phyloP scores from a whole-genome alignment of 2,888 invertebrate species.

The Smittia aterrima region DNA sequence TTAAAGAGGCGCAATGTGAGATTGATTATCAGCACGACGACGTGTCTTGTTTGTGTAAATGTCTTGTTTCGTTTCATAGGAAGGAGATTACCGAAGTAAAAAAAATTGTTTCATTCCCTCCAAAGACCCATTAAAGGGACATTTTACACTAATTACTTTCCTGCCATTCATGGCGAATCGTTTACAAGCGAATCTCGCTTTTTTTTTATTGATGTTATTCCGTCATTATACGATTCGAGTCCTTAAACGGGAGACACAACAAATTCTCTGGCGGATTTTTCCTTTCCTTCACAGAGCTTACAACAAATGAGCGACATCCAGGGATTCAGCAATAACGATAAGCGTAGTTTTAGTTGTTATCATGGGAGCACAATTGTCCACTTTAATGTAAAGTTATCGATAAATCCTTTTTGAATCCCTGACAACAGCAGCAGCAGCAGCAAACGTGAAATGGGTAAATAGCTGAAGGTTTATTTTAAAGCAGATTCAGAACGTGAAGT shows the following conservation, averaged over 20 bases:
- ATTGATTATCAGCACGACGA: slow-evolving; percentile 17
- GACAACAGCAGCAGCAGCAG: neutral
- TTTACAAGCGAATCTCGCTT: neutral
- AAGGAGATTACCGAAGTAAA: neutral
- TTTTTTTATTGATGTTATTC: slow-evolving; percentile 12
- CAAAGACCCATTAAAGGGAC: slow-evolving; percentile 9
- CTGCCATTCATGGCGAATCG: neutral
- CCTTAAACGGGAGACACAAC: neutral
- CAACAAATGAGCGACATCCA: neutral
- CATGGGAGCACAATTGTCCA: neutral
- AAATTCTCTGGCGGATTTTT: neutral
- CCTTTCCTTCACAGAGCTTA: no score
- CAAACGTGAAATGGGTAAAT: slow-evolving; percentile 8
- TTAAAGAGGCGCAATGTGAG: slow-evolving; percentile 12
- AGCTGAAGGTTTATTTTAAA: slow-evolving; percentile 13
- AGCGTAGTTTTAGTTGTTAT: neutral
- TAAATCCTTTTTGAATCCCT: no score
- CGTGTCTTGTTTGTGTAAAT: neutral
- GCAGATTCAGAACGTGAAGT: neutral
- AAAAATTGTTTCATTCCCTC: neutral
- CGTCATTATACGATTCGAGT: slow-evolving; percentile 1
- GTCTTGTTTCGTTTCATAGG: neutral
- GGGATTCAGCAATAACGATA: neutral
- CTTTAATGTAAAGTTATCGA: no score
- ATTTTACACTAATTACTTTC: slow-evolving; percentile 25